Base-by-base conservation (phyloP, 2,888 invertebrate species). In the Aleiodes testaceus region DNA sequence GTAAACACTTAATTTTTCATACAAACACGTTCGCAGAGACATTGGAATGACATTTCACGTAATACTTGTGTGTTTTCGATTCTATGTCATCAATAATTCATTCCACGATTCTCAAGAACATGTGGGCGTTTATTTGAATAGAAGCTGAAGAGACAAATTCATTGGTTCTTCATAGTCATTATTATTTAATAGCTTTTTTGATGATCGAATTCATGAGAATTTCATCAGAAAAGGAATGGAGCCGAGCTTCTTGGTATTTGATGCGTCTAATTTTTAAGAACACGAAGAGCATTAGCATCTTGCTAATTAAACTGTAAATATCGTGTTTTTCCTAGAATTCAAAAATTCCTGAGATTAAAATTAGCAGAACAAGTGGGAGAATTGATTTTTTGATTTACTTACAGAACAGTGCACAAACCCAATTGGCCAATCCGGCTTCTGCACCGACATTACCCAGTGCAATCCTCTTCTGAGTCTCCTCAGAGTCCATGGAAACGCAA, bases 361-460 rank as follows among this genome's bases (percentile, higher is more conserved):
- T 36, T 11, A 11, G 7, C 9, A 7, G 36, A 36, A 36, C 9
- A 9, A 11, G 36, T 7, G 7, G 11, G 9, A 36, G 11, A 9
- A 36, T 36, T 36, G 7, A 1, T 36, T 36, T 9, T 36, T 36
- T 11, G 9, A 36, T 9, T 44, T 67, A 16, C 4, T 45, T 26
- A 16, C 12, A 72, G 55, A 52, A 16, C 12, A 44, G 4, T 93
- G 92, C 80, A 79, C 80, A 12, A 91, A 91, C 49, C 90, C 91
- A 1, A 82, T 87, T 16, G 85, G 87, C 20, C 85, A 87, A 69
- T 73, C 77, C 0, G 93, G 93, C 3, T 77, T 73, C 11, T 93
- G 93, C 78, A 81, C 89, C 2, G 88, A 88, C 55, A 88, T 93
- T 22, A 85, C 85, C 70, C 77, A 82, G 5, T 93, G 93, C 77